Conservation (phyloP, 2,888 invertebrate species). For the Atrina japonica region DNA sequence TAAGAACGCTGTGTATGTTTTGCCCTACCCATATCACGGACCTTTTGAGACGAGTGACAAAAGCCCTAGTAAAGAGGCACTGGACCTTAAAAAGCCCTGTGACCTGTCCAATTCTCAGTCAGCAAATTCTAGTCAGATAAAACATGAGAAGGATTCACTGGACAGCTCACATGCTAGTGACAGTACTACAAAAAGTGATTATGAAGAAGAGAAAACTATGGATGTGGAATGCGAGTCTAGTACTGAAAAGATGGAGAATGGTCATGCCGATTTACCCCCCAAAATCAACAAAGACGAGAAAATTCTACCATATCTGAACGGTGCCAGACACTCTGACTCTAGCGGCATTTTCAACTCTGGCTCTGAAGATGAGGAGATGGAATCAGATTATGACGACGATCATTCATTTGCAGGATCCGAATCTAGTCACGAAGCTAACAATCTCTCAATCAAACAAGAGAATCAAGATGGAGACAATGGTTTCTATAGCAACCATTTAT, state of each 20-base stretch:
- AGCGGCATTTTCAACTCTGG: conserved; percentile 21
- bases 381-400: conserved; percentile 62
- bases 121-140: conserved; percentile 40
- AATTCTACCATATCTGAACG: background rate
- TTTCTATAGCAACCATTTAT: conserved; percentile 50
- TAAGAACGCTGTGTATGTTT: conserved; percentile 78
- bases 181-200: conserved; percentile 53
- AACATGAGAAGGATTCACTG: conserved; percentile 3
- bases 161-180: conserved; percentile 47
- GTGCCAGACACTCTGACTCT: conserved; percentile 5
- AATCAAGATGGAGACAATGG: conserved; percentile 48
- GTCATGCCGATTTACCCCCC: background rate
- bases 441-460: conserved; percentile 42
- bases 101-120: conserved; percentile 58
- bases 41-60: conserved; percentile 12
- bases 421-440: conserved; percentile 62
- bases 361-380: conserved; percentile 55
- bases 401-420: conserved; percentile 52
- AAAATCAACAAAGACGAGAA: background rate
- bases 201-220: conserved; percentile 42
- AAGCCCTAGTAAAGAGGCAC: conserved; percentile 18
- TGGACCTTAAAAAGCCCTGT: conserved; percentile 53
- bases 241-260: conserved; percentile 15
- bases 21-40: conserved; percentile 67
- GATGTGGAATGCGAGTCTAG: conserved; percentile 23